phyloP scores from a whole-genome alignment of 2,113 vertebrate genomes.

The Sphaerodactylus townsendi region DNA sequence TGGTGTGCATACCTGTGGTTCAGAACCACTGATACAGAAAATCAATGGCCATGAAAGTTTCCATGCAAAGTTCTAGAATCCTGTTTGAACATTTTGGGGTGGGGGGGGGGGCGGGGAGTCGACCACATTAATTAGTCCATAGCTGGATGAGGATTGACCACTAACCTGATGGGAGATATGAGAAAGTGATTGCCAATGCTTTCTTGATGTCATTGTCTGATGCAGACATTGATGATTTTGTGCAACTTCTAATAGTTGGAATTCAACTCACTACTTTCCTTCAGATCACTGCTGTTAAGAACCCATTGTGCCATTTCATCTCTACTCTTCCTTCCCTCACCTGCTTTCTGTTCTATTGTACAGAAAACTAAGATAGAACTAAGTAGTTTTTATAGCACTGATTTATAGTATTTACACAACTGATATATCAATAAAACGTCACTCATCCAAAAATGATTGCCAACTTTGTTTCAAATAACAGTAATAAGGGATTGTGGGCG shows the following conservation, averaged over 20 bases:
- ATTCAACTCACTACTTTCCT: background rate
- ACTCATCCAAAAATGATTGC: too few relatives aligned
- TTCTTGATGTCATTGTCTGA: too few relatives aligned
- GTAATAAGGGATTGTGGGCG: background rate
- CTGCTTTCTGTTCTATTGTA: background rate
- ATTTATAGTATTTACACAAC: background rate
- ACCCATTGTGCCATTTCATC: background rate
- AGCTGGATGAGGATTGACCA: too few relatives aligned
- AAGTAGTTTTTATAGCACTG: too few relatives aligned
- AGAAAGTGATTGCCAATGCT: too few relatives aligned
- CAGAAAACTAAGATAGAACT: background rate
- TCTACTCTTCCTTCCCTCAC: background rate
- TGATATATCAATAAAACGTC: too few relatives aligned
- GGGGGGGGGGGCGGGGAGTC: too few relatives aligned
- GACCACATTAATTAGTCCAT: background rate
- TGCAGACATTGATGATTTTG: too few relatives aligned
- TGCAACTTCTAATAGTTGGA: too few relatives aligned
- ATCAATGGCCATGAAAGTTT: background rate
- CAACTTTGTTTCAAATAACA: background rate
- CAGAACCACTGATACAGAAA: background rate
- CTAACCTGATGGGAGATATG: too few relatives aligned
- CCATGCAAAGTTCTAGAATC: background rate
- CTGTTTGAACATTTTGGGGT: background rate
- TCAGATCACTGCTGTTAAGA: too few relatives aligned
- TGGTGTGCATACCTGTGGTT: too few relatives aligned